phyloP scores from a whole-genome alignment of 2,113 vertebrate species.

The Phrynosoma platyrhinos region DNA sequence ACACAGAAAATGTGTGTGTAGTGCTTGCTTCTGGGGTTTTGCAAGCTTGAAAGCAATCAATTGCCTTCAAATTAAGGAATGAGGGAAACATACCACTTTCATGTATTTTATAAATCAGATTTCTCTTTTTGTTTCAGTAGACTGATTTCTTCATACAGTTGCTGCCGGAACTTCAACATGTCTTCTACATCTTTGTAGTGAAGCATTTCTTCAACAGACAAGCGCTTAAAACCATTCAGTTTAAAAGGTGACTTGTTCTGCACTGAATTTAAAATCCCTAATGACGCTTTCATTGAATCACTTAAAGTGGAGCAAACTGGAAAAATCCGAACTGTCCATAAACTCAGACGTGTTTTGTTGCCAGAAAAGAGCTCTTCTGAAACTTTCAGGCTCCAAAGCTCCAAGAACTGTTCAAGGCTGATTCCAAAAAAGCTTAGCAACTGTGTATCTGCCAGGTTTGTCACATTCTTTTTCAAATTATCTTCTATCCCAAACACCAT shows the following conservation, averaged over 20 bases:
- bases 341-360: conserved; percentile 62
- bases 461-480: conserved; percentile 82
- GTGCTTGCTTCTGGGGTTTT: conserved; percentile 18
- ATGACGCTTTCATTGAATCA: conserved; percentile 78
- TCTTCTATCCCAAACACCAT: conserved; percentile 85
- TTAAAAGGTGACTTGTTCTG: conserved; percentile 60
- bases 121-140: conserved; percentile 55
- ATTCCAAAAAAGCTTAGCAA: conserved; percentile 79
- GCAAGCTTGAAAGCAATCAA: conserved; percentile 44
- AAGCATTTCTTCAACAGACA: conserved; percentile 90
- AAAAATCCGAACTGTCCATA: conserved; percentile 92
- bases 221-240: conserved; percentile 64
- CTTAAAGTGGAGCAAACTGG: conserved; percentile 81
- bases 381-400: conserved; percentile 78
- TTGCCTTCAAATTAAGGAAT: conserved; percentile 3
- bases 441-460: conserved; percentile 58
- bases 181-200: conserved; percentile 84
- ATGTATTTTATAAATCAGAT: conserved; percentile 41
- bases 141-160: conserved; percentile 81
- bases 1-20: conserved; percentile 31
- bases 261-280: conserved; percentile 83
- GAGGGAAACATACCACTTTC: conserved; percentile 20
- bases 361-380: conserved; percentile 82
- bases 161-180: conserved; percentile 87
- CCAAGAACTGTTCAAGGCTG: conserved; percentile 78